Base-by-base conservation (phyloP, 2,113 vertebrate genomes). In the Oceanodroma tethys region DNA sequence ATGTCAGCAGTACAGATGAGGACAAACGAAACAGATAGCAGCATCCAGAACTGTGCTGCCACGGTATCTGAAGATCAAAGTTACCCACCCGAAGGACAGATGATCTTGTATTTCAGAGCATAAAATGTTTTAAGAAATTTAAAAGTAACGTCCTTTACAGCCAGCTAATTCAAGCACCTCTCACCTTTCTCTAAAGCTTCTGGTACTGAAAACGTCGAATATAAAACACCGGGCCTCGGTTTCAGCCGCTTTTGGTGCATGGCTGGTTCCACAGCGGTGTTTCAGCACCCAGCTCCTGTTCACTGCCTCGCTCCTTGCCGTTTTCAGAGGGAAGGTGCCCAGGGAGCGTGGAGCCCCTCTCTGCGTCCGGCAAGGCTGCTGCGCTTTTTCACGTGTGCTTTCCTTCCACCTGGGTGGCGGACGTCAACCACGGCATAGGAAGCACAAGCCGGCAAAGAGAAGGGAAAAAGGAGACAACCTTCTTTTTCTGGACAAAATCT, bases 241-340 rank as follows among this genome's bases (percentile, higher is more conserved):
- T 81, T 62, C 58, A 62, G 43, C 29, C 47, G 0, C 36, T 86
- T 56, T 6, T 12, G 12, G 27, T 27, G n/a, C 2, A 0, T 43
- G 40, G 11, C 27, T 67, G 27, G 19, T 60, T 43, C 30, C 65
- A 22, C 18, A 3, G 34, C 2, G 0, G 21, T 16, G 22, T 48
- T 48, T 60, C 0, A 2, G n/a, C 65, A 43, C 34, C 32, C 47
- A 38, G 19, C 40, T 23, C 66, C 66, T 32, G 19, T 19, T 47
- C 40, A 6, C 34, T 32, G 63, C 25, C 38, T n/a, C 1, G 0
- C 23, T 72, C 27, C 58, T 32, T 1, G 2, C 20, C 1, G 0
- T 42, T 74, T 62, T 55, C 27, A 38, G 32, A 62, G 19, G 30
- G 47, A 80, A 25, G 26, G 45, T 48, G 29, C 43, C 62, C 70